phyloP scores from a whole-genome alignment of 2,113 vertebrate species.

The Mionectes macconnelli region DNA sequence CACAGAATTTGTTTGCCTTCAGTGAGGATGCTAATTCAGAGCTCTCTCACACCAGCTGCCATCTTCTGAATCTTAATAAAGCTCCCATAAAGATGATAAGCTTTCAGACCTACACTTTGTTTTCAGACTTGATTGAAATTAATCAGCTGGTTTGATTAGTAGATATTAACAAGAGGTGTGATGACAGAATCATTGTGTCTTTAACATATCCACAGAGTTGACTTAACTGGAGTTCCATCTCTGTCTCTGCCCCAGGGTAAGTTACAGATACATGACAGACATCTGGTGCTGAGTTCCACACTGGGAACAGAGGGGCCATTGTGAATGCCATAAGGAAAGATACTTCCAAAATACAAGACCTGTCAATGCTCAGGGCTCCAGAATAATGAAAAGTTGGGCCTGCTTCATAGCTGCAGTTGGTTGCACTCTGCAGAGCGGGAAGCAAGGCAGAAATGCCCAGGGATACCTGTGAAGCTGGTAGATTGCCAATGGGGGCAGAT shows the following conservation, averaged over 20 bases:
- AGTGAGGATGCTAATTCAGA: background rate
- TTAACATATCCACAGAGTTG: background rate
- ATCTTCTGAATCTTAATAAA: background rate
- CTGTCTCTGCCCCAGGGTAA: background rate
- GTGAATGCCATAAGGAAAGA: background rate
- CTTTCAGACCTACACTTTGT: background rate
- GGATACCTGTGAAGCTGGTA: background rate
- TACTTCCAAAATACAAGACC: background rate
- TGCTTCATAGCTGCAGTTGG: background rate
- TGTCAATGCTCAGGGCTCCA: background rate
- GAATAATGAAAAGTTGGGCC: background rate
- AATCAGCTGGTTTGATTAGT: conserved; percentile 7
- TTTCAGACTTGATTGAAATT: conserved; percentile 7
- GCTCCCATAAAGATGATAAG: background rate
- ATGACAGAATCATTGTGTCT: background rate
- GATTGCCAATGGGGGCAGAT: background rate
- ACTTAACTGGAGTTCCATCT: background rate
- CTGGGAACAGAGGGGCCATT: background rate
- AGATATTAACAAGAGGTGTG: background rate
- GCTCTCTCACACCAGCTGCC: background rate
- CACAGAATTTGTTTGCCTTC: background rate
- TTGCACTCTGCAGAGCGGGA: background rate
- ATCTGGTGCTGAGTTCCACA: background rate
- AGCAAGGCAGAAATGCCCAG: background rate
- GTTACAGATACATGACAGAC: fast-evolving